Base-by-base conservation (phyloP, 2,113 vertebrate species). In the Apodemus sylvaticus region DNA sequence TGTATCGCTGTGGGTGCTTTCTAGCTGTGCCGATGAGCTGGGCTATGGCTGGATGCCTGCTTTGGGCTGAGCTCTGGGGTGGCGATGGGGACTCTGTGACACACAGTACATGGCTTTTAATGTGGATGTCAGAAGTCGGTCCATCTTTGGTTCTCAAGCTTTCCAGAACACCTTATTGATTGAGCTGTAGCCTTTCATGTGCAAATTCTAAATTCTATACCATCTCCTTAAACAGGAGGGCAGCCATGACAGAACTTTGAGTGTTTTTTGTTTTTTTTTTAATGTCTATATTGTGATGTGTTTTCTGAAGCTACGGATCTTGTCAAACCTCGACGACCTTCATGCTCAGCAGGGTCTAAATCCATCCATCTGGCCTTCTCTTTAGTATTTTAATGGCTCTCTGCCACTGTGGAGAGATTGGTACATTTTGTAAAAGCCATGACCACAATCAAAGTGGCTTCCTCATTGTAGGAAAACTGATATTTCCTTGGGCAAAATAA, bases 1-100 rank as follows among this genome's bases (percentile, higher is more conserved):
- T 5, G 39, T 66, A 71, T 22, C 0, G 1, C 7, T 6, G 31
- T 1, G 14, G 13, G 6, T 6, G 58, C 16, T 29, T 1, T 29
- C 10, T 39, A 26, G 55, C 2, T 3, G 10, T n/a, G 45, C n/a
- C 31, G 24, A 45, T 5, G 19, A 73, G 0, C 9, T 4, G 24
- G 24, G 31, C 45, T 11, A 29, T 68, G 39, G n/a, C 88, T 29
- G 26, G 68, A 55, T 7, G 55, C 24, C 39, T 9, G 31, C 51
- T 62, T 48, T 60, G 74, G 3, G 13, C 19, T 20, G 39, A 70
- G 66, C 58, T 26, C 16, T 55, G 66, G 71, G 31, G 12, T 11
- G 2, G 39, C 0, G 11, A 68, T n/a, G 70, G 68, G 16, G n/a
- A 7, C 14, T 0, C 19, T 62, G 22, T 76, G 36, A 36, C 79